A percentile compares a stretch with the other conserved stretches of the same genome.
These are phyloP conservation scores for Muntiacus muntjak DNA, from an alignment of 2,113 vertebrate genomes.

Conservation along the genomic window DNA sequence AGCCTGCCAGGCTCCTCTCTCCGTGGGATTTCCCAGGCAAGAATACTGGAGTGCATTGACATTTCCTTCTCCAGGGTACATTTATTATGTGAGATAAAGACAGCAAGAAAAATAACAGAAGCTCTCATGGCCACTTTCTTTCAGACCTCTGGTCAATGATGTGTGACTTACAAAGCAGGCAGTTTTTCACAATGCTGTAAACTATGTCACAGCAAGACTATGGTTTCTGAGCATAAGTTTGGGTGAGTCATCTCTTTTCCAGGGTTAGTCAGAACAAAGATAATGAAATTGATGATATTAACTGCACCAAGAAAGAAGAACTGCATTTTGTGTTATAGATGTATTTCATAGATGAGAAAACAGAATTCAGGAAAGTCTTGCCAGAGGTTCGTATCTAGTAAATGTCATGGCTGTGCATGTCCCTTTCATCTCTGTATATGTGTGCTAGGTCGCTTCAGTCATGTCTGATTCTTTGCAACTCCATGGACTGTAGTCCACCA, in stretches of 20 bases:
- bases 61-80: background rate
- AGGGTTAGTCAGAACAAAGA: background rate
- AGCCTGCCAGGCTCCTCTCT: background rate
- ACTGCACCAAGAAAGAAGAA: background rate
- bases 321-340: background rate
- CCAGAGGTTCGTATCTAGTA: background rate
- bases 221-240: background rate
- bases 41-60: background rate
- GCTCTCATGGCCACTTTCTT: background rate
- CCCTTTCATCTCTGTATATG: background rate
- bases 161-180: background rate
- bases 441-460: background rate
- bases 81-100: background rate
- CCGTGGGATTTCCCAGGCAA: background rate
- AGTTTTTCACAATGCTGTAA: background rate
- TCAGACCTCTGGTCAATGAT: background rate
- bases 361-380: background rate
- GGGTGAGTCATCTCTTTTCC: background rate
- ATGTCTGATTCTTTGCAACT: background rate
- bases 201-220: background rate
- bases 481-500: background rate
- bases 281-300: background rate
- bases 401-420: background rate
- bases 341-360: background rate
- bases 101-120: background rate